Conservation (phyloP, 2,797 vertebrate species). For the Chrysocyon brachyurus region DNA sequence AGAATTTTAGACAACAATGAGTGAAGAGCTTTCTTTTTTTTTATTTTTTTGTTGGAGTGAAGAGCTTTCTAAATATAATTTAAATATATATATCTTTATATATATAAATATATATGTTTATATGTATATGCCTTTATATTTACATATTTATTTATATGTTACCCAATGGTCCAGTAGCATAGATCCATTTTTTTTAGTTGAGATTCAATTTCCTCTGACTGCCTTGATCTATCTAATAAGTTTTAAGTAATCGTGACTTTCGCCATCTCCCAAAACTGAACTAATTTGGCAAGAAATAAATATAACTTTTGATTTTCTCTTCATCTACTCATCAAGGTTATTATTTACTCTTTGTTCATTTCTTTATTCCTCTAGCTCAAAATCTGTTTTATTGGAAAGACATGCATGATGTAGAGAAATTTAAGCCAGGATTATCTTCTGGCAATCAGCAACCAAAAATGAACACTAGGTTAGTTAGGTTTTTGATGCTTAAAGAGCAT, state of each 20-base stretch:
- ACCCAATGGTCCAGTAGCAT: neutral
- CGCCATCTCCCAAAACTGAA: slow-evolving; percentile 77
- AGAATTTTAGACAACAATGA: slow-evolving; percentile 58
- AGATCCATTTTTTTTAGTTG: slow-evolving; percentile 75
- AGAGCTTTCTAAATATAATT: slow-evolving; percentile 57
- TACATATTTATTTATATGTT: slow-evolving; percentile 17
- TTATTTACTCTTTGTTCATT: slow-evolving; percentile 49
- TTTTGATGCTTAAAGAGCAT: neutral
- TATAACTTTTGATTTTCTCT: slow-evolving; percentile 76
- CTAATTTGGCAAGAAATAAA: slow-evolving; percentile 84
- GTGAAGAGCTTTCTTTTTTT: slow-evolving; percentile 1
- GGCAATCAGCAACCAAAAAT: slow-evolving; percentile 57
- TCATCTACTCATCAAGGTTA: slow-evolving; percentile 47
- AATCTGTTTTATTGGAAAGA: slow-evolving; percentile 54
- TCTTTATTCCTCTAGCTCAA: slow-evolving; percentile 64
- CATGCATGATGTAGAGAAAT: slow-evolving; percentile 54
- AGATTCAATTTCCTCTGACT: slow-evolving; percentile 71
- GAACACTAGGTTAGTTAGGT: neutral
- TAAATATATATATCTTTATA: neutral
- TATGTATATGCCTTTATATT: neutral
- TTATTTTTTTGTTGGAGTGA: neutral
- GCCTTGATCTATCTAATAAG: slow-evolving; percentile 80
- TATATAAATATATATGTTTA: neutral
- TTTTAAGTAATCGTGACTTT: slow-evolving; percentile 79
- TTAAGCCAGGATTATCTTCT: slow-evolving; percentile 69